phyloP scores from a whole-genome alignment of 2,888 invertebrate genomes.

The Imbricaverruca yamaguchii region DNA sequence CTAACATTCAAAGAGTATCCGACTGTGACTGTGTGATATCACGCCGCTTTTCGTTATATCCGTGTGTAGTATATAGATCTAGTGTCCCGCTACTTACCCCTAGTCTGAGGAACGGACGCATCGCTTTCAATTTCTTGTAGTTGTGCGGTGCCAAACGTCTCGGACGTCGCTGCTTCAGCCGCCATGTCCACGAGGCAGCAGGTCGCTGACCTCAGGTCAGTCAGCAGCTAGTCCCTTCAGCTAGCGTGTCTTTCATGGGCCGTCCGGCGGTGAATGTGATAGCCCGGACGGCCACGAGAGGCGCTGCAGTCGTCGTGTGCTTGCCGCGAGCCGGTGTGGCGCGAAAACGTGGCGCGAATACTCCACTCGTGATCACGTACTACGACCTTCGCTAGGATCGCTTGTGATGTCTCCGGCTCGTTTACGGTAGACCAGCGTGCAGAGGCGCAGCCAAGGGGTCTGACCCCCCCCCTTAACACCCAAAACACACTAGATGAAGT shows the following conservation, averaged over 20 bases:
- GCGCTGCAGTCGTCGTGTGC: not conserved
- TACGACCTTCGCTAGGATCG: not conserved
- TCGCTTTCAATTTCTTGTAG: not conserved
- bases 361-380: not conserved
- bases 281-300: not conserved
- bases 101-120: not conserved
- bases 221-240: not conserved
- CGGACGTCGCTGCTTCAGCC: not conserved
- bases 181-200: not conserved
- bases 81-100: not conserved
- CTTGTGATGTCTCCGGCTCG: not conserved
- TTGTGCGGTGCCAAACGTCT: not conserved
- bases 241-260: not conserved
- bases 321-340: not conserved
- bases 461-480: too few species aligned
- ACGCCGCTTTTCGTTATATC: not conserved
- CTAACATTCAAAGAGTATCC: not conserved
- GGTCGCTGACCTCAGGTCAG: not conserved
- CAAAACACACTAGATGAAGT: too few species aligned
- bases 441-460: too few species aligned
- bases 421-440: not conserved
- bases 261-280: not conserved
- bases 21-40: not conserved
- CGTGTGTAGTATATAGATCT: not conserved
- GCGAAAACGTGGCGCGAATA: not conserved